Conservation (phyloP, 2,888 invertebrate species). For the Hypena proboscidalis region DNA sequence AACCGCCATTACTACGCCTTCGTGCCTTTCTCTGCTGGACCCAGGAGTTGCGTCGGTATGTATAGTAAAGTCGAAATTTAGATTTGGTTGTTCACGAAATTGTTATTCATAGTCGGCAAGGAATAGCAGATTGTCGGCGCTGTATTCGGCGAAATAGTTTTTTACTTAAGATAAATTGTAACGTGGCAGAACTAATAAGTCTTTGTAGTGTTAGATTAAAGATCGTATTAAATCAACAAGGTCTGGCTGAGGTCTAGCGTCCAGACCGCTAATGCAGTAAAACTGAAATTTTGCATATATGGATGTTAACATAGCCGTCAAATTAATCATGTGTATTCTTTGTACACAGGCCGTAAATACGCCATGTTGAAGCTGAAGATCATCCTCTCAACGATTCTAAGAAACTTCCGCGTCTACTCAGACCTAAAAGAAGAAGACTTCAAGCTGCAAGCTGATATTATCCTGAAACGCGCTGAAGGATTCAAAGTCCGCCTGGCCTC, state of each 20-base stretch:
- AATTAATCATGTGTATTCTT: neutral
- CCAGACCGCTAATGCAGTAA: no score
- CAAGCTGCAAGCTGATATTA: slow-evolving; percentile 90
- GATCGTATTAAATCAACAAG: no score
- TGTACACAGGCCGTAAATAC: slow-evolving; percentile 88
- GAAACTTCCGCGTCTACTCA: slow-evolving; percentile 89
- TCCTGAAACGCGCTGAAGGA: slow-evolving; percentile 91
- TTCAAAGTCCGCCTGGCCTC: slow-evolving; percentile 90
- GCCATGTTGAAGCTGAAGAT: slow-evolving; percentile 93
- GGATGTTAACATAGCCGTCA: neutral
- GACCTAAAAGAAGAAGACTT: slow-evolving; percentile 89
- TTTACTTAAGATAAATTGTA: no score
- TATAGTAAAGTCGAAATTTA: slow-evolving; percentile 27
- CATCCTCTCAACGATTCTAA: slow-evolving; percentile 89
- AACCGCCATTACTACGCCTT: slow-evolving; percentile 93
- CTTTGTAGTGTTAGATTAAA: no score
- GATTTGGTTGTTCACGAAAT: no score
- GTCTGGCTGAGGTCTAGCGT: no score
- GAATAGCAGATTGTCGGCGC: no score
- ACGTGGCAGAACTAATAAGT: no score
- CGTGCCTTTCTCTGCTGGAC: slow-evolving; percentile 93
- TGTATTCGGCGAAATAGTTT: no score
- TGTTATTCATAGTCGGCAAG: no score
- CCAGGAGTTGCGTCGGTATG: slow-evolving; percentile 92
- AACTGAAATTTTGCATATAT: no score